A percentile compares a stretch with the other conserved stretches of the same genome.
Conservation (phyloP, 2,113 vertebrate species). For the Aramus guarauna region DNA sequence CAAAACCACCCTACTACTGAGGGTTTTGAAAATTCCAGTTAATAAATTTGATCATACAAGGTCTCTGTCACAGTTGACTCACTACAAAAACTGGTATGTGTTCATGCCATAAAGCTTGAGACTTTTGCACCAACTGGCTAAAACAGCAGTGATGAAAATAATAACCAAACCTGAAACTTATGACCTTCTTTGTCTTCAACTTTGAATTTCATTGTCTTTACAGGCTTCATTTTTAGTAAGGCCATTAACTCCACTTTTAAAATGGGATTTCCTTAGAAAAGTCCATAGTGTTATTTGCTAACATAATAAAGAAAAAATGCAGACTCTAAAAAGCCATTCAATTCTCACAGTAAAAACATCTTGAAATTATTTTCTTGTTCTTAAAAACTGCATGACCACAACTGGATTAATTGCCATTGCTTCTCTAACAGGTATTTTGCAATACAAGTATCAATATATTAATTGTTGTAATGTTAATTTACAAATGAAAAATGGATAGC, state of each 20-base stretch:
- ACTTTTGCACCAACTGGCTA: neutral
- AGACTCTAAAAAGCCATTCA: neutral
- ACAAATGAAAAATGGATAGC: neutral
- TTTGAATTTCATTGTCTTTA: neutral
- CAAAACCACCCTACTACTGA: neutral
- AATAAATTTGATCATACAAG: neutral
- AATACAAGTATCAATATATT: neutral
- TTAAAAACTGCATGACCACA: neutral
- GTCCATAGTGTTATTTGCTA: neutral
- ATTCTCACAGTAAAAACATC: neutral
- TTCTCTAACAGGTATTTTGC: neutral
- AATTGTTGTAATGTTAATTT: neutral
- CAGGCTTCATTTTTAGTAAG: neutral
- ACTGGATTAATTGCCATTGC: neutral
- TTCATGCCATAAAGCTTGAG: neutral
- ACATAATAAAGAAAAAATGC: slow-evolving; percentile 1
- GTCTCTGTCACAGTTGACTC: neutral
- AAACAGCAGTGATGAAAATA: neutral
- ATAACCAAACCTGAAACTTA: neutral
- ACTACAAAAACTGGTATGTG: neutral
- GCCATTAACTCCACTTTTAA: neutral
- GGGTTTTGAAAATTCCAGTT: neutral
- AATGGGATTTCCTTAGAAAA: slow-evolving; percentile 6
- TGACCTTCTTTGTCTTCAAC: neutral
- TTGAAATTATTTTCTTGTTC: neutral